Base-by-base conservation (phyloP, 2,888 invertebrate genomes). In the Epiblema foenella region DNA sequence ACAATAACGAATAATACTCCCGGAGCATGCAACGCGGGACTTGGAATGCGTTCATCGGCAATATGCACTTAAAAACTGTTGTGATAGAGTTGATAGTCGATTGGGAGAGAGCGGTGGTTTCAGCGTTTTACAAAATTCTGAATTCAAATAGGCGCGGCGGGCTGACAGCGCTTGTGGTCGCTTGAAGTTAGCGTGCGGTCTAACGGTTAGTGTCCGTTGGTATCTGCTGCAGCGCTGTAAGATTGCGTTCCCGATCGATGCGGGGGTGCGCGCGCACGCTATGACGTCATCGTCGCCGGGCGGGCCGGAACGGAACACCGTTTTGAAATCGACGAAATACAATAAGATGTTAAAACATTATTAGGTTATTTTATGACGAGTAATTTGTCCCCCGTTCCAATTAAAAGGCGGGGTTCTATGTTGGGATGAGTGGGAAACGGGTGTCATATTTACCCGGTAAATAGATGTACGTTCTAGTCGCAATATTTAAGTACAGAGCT, bases 251-350 rank as follows among this genome's bases (percentile, higher is more conserved):
- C 77, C 83, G 89, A 93, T 93, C 93, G 91, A 93, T 93, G 85
- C 78, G 80, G 73, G 68, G 75, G 69, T 91, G 93, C 93, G 93
- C 92, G 93, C 93, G 92, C 91, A 83, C 78, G 69, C 60, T 65
- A 78, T 92, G 93, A 93, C 92, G 93, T 93, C 92, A 93, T 81
- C 81, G 84, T 80, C 84, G 85, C 83, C 87, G 85, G 85, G 86
- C 85, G 84, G 87, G 84, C 87, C 85, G 80, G 78, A 74, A 82
- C 85, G 80, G 78, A 74, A 82, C 83, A 82, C 81, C 77, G 81
- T 84, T 87, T 84, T 84, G 80, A 85, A 86, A 80, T 78, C 79
- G 81, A 76, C 76, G 68, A 69, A 62, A 72, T 72, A 63, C 72
- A 68, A 72, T 68, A 64, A 60, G 72, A 64, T 59, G 63, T 72